Conservation (phyloP, 2,888 invertebrate species). For the Lasioglossum malachurum region DNA sequence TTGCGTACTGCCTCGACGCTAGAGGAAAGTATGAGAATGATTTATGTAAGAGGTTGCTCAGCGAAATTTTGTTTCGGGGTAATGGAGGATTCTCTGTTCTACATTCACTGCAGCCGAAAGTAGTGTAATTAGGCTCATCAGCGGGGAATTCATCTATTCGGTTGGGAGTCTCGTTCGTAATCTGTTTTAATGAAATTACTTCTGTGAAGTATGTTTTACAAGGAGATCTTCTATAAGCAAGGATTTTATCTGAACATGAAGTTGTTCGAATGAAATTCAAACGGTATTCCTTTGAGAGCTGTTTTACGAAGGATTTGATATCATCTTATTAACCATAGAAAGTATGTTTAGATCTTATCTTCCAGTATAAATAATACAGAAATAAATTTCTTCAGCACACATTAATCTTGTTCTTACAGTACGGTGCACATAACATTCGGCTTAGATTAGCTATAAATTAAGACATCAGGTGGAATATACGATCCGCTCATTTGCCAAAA, state of each 20-base stretch:
- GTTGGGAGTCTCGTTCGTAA: background rate
- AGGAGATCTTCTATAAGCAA: background rate
- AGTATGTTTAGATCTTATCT: background rate
- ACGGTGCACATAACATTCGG: background rate
- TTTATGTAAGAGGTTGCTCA: background rate
- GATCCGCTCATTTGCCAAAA: background rate
- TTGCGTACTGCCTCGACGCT: background rate
- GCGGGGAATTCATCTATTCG: no score
- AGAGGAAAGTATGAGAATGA: background rate
- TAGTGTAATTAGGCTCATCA: background rate
- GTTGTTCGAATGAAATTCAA: no score
- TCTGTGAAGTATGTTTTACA: background rate
- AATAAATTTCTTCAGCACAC: background rate
- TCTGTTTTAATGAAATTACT: background rate
- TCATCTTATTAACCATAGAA: background rate
- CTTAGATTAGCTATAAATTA: background rate
- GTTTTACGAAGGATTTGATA: background rate
- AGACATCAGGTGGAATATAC: background rate
- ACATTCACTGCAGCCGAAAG: background rate
- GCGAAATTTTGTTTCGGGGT: background rate
- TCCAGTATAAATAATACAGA: background rate
- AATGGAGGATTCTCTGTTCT: background rate
- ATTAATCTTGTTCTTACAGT: background rate
- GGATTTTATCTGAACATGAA: background rate
- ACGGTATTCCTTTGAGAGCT: no score